Base-by-base conservation (phyloP, 2,113 vertebrate genomes). In the Sterna hirundo region DNA sequence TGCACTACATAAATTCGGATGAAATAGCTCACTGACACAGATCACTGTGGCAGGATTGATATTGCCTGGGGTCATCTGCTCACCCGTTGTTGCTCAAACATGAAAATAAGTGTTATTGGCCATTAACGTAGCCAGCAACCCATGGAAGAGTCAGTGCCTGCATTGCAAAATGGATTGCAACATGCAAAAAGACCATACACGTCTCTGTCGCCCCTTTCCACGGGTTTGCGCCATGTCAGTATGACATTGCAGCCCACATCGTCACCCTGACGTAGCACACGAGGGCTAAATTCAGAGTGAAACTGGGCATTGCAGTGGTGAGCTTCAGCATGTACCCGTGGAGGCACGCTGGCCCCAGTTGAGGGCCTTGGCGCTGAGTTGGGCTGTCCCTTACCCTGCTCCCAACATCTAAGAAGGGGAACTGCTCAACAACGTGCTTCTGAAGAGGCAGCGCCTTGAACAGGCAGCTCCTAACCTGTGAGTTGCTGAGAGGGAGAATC, bases 291-390 rank as follows among this genome's bases (percentile, higher is more conserved):
- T 42, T 40, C 42, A 30, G 6, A 15, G 13, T 23, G 20, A 51
- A 19, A 58, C 23, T 5, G 25, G 34, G 26, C 58, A 11, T 40
- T 32, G n/a, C 27, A 62, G 32, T 25, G 30, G 30, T 69, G 30
- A 49, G 25, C 27, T 70, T 49, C 2, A 1, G 5, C 3, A 2
- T 30, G 32, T 29, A 15, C 18, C 18, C 36, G 30, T 30, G 57
- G 32, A 71, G 51, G 22, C 7, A 64, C 0, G 1, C 19, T 16
- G 26, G 10, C 7, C 22, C 13, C 17, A 4, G 10, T 0, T n/a
- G 23, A 83, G 27, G 13, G 38, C 26, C 32, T 52, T 29, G 30
- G 10, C 0, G 1, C 16, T 65, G 44, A 46, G 25, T 44, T 65
- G 21, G 11, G 32, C 16, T 52, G 4, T 19, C 51, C 8, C 29